phyloP scores from a whole-genome alignment of 2,797 vertebrate species.

The Anableps anableps region DNA sequence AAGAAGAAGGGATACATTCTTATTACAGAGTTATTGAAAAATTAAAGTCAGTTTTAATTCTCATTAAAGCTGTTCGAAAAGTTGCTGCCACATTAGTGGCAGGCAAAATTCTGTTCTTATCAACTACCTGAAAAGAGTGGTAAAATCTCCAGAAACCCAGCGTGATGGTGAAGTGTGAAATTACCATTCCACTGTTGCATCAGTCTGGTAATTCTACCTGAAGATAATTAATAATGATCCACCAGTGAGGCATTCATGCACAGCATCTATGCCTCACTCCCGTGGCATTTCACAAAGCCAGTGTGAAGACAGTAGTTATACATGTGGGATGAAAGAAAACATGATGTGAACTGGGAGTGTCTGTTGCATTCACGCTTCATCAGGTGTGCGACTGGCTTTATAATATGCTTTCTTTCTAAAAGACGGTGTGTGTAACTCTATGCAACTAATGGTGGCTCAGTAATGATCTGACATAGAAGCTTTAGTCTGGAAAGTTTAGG shows the following conservation, averaged over 20 bases:
- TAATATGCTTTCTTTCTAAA: slow-evolving; percentile 59
- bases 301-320: slow-evolving; percentile 51
- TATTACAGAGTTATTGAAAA: not conserved
- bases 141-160: slow-evolving; percentile 39
- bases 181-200: slow-evolving; percentile 62
- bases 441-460: slow-evolving; percentile 42
- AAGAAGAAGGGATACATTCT: not conserved
- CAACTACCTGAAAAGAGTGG: slow-evolving; percentile 17
- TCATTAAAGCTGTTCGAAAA: not conserved
- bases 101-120: slow-evolving; percentile 38
- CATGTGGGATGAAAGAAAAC: slow-evolving; percentile 71
- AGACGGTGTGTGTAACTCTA: slow-evolving; percentile 31
- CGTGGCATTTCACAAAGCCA: slow-evolving; percentile 63
- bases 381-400: slow-evolving; percentile 80
- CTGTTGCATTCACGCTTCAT: slow-evolving; percentile 78
- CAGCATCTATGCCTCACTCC: slow-evolving; percentile 46
- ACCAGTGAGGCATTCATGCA: slow-evolving; percentile 67
- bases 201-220: slow-evolving; percentile 73
- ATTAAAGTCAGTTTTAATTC: not conserved
- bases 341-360: slow-evolving; percentile 73
- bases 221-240: slow-evolving; percentile 81
- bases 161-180: slow-evolving; percentile 48
- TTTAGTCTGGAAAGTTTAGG: slow-evolving; percentile 44
- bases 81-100: slow-evolving; percentile 2
- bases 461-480: slow-evolving; percentile 65